Percentiles rank a stretch among this genome's conserved stretches.
phyloP scores from a whole-genome alignment of 2,113 vertebrate genomes.

The Pimephales promelas region DNA sequence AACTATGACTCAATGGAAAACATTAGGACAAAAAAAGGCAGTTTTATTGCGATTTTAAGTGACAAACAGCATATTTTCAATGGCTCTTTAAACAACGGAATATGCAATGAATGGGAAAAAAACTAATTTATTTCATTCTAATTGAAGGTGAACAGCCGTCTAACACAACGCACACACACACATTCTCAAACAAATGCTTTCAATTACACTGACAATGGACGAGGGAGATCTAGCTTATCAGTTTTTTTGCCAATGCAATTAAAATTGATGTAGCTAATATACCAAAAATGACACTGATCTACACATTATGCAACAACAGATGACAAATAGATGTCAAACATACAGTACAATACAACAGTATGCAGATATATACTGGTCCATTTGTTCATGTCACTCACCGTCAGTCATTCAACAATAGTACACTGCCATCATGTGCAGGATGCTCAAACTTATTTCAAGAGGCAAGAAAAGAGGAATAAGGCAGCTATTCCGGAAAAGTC shows the following conservation, averaged over 20 bases:
- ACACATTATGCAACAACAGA: slow-evolving; percentile 12
- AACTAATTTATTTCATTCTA: not conserved
- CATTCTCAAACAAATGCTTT: slow-evolving; percentile 26
- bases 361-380: slow-evolving; percentile 25
- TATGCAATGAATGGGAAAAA: not conserved
- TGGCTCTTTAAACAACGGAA: slow-evolving; percentile 27
- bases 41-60: slow-evolving; percentile 59
- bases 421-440: not conserved
- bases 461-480: slow-evolving; percentile 50
- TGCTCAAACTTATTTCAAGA: not conserved
- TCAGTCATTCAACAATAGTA: slow-evolving; percentile 33
- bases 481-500: slow-evolving; percentile 62
- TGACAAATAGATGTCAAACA: slow-evolving; percentile 33
- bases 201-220: not conserved
- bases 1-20: not conserved
- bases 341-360: slow-evolving; percentile 31
- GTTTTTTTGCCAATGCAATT: not conserved
- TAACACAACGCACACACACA: slow-evolving; percentile 32
- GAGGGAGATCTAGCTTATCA: not conserved
- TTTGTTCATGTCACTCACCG: not conserved
- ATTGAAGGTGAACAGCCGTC: not conserved
- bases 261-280: not conserved
- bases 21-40: slow-evolving; percentile 48
- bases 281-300: not conserved
- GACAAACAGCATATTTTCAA: slow-evolving; percentile 45